A percentile compares a stretch with the other conserved stretches of the same genome.
phyloP scores from a whole-genome alignment of 2,888 invertebrate species.

The Petrolisthes manimaculis region DNA sequence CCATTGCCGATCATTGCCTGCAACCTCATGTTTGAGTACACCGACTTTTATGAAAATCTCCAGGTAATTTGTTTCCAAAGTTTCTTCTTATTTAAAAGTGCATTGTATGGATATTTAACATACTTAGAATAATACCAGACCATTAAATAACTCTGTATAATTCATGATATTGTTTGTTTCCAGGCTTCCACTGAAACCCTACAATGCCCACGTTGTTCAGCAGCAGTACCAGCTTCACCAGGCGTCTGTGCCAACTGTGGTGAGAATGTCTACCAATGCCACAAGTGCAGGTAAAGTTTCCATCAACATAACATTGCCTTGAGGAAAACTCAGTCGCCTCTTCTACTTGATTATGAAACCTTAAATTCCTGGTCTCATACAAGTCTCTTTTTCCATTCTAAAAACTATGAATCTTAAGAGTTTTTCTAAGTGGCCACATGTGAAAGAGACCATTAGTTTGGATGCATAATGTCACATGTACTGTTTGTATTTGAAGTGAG shows the following conservation, averaged over 20 bases:
- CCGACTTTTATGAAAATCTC: slow-evolving; percentile 96
- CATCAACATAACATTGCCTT: not conserved
- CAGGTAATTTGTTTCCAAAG: slow-evolving; percentile 71
- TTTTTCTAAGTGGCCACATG: too few relatives aligned
- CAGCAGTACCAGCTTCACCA: slow-evolving; percentile 96
- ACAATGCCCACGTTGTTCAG: slow-evolving; percentile 95
- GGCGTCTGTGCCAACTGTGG: slow-evolving; percentile 98
- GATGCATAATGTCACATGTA: too few relatives aligned
- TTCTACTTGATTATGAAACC: not conserved
- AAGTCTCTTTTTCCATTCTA: too few relatives aligned
- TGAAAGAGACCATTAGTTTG: too few relatives aligned
- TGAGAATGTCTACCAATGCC: slow-evolving; percentile 98
- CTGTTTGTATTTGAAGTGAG: too few relatives aligned
- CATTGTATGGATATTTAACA: not conserved
- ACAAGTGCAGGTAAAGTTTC: slow-evolving; percentile 85
- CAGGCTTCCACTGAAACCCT: slow-evolving; percentile 89
- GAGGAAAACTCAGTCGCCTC: not conserved
- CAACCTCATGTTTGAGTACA: slow-evolving; percentile 98
- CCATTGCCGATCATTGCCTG: slow-evolving; percentile 97
- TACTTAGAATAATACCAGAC: not conserved
- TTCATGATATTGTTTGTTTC: not conserved
- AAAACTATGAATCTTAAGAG: too few relatives aligned
- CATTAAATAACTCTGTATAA: not conserved
- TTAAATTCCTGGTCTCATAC: not conserved
- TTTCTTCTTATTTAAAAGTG: not conserved